phyloP scores from a whole-genome alignment of 1,140 invertebrate genomes.

The Octopus sinensis region DNA sequence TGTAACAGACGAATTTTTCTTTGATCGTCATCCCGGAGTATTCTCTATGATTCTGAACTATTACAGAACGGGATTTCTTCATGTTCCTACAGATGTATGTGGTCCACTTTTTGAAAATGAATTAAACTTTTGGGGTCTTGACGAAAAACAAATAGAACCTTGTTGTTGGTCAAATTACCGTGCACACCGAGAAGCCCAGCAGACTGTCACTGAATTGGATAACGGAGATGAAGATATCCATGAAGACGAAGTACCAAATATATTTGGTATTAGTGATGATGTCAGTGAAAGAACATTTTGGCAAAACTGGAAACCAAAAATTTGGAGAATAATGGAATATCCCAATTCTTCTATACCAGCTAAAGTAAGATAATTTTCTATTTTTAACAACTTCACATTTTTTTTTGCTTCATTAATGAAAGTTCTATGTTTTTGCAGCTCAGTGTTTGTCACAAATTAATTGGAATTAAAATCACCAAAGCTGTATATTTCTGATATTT shows the following conservation, averaged over 20 bases:
- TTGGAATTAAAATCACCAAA: too few relatives aligned
- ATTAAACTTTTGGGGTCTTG: slow-evolving; percentile 56
- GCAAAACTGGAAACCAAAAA: slow-evolving; percentile 40
- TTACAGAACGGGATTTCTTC: slow-evolving; percentile 51
- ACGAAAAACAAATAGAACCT: slow-evolving; percentile 57
- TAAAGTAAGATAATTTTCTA: slow-evolving; percentile 33
- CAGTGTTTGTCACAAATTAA: too few relatives aligned
- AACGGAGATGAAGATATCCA: slow-evolving; percentile 34
- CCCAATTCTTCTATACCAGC: slow-evolving; percentile 45
- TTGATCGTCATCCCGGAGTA: slow-evolving; percentile 55
- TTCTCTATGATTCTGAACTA: slow-evolving; percentile 58
- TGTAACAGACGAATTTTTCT: slow-evolving; percentile 53
- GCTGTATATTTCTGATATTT: too few relatives aligned
- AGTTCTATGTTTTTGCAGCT: too few relatives aligned
- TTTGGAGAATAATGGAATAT: slow-evolving; percentile 54
- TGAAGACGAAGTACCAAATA: slow-evolving; percentile 33
- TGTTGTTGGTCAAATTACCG: slow-evolving; percentile 56
- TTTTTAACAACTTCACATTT: background rate
- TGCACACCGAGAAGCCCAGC: slow-evolving; percentile 51
- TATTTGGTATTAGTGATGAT: slow-evolving; percentile 52
- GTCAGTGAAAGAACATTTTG: slow-evolving; percentile 33
- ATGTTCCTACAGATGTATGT: slow-evolving; percentile 54
- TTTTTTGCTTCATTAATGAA: background rate
- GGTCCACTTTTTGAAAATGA: slow-evolving; percentile 57
- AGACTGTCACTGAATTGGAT: slow-evolving; percentile 51